Evolutionary conservation across 2,888 invertebrate genomes (phyloP).

Genomic region (Isoperla grammatica): DNA sequence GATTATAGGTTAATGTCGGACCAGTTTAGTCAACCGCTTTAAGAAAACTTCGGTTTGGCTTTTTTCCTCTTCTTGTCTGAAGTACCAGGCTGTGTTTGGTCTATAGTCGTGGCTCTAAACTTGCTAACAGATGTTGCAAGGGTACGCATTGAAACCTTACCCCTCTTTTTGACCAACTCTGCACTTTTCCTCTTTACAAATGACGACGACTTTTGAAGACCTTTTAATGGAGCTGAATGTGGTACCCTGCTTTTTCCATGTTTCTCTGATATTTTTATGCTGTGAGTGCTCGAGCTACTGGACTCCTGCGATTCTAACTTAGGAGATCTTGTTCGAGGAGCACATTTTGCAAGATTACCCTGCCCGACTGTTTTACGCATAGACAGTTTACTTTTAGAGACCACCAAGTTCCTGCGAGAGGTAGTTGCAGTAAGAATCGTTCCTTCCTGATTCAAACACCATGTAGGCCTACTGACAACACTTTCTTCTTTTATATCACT

Average conservation of each 20-base stretch:
- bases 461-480: conserved; percentile 1
- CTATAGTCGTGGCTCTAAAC: conserved; percentile 3
- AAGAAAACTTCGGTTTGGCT: conserved; percentile 11
- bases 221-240: conserved; percentile 20
- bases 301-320: neutral
- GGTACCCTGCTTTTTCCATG: conserved; percentile 13
- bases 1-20: too few species aligned
- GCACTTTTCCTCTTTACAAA: conserved; percentile 19
- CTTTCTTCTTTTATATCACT: conserved; percentile 1
- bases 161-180: conserved; percentile 21
- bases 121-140: conserved; percentile 20
- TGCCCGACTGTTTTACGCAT: too few species aligned
- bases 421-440: too few species aligned
- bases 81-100: neutral
- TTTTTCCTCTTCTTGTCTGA: conserved; percentile 21
- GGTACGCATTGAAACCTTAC: conserved; percentile 18
- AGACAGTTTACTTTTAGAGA: too few species aligned
- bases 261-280: conserved; percentile 19
- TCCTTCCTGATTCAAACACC: neutral
- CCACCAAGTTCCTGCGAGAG: too few species aligned
- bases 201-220: conserved; percentile 19
- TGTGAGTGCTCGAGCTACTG: conserved; percentile 4
- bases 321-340: neutral
- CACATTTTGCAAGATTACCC: neutral
- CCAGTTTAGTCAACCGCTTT: neutral